phyloP scores from a whole-genome alignment of 2,888 invertebrate genomes.

The Zelleria hepariella region DNA sequence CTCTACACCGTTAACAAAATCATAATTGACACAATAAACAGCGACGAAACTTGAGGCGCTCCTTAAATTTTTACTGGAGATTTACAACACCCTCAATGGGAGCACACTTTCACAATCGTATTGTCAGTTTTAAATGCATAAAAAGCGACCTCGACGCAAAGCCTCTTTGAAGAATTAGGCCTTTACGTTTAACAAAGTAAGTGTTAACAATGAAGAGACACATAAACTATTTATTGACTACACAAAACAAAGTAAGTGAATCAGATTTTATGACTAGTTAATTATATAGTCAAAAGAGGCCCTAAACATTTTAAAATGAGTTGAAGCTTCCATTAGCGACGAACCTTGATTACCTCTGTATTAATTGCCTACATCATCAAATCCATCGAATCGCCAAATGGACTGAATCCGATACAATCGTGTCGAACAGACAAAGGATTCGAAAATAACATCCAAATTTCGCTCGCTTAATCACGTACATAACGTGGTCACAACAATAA shows the following conservation, averaged over 20 bases:
- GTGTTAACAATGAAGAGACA: background rate
- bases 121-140: background rate
- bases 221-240: background rate
- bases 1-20: too few species aligned
- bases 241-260: background rate
- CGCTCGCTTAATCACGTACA: background rate
- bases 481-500: too few species aligned
- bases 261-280: background rate
- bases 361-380: background rate
- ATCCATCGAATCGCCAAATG: background rate
- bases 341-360: background rate
- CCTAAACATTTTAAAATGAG: too few species aligned
- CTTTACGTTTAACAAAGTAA: background rate
- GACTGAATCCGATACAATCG: background rate
- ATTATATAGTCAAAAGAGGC: background rate
- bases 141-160: conserved; percentile 3
- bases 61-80: background rate
- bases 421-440: background rate
- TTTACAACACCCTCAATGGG: background rate
- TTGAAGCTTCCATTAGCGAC: too few species aligned
- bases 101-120: background rate
- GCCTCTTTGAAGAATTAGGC: background rate
- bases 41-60: background rate
- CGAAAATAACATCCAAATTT: background rate
- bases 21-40: too few species aligned